A percentile compares a stretch with the other conserved stretches of the same genome.
Evolutionary conservation across 92 coral and sea anemone genomes (phyloP).

Genomic region (Actinostola sp.): DNA sequence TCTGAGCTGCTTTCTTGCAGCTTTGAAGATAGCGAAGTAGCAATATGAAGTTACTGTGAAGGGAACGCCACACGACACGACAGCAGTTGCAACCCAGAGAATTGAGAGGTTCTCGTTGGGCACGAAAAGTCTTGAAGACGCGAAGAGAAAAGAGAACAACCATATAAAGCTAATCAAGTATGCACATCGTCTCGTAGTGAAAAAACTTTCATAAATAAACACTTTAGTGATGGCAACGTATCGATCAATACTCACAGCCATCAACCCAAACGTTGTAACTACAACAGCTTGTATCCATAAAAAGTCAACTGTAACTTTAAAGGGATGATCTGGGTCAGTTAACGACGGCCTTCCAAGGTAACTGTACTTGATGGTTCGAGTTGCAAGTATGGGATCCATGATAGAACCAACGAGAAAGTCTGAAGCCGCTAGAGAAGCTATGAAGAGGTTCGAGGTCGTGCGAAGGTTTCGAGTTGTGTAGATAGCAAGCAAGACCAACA

Average conservation of each 20-base stretch:
- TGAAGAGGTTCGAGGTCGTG: slow-evolving; percentile 68
- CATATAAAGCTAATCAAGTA: slow-evolving; percentile 43
- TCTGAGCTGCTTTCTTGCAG: slow-evolving; percentile 62
- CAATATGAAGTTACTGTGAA: slow-evolving; percentile 51
- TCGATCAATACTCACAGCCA: slow-evolving; percentile 68
- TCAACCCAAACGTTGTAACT: slow-evolving; percentile 61
- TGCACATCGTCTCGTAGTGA: slow-evolving; percentile 45
- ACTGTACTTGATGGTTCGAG: slow-evolving; percentile 29
- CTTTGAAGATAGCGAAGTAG: slow-evolving; percentile 56
- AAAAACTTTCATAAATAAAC: slow-evolving; percentile 42
- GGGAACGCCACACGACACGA: slow-evolving; percentile 50
- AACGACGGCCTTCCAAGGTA: slow-evolving; percentile 52
- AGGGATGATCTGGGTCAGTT: slow-evolving; percentile 36
- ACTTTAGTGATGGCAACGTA: slow-evolving; percentile 64
- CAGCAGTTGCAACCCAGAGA: slow-evolving; percentile 57
- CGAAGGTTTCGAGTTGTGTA: slow-evolving; percentile 60
- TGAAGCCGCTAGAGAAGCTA: slow-evolving; percentile 67
- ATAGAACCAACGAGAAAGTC: slow-evolving; percentile 72
- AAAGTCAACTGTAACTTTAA: slow-evolving; percentile 52
- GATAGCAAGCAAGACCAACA: slow-evolving; percentile 57
- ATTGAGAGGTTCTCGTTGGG: slow-evolving; percentile 45
- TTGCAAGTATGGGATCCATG: slow-evolving; percentile 65
- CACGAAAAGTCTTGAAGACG: slow-evolving; percentile 42
- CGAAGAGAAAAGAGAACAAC: slow-evolving; percentile 66
- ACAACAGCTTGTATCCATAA: slow-evolving; percentile 55